Evolutionary conservation across 2,888 invertebrate species (phyloP), one percentile per base, ranked within the genome.

Genomic region (Oxytorus armatus): DNA sequence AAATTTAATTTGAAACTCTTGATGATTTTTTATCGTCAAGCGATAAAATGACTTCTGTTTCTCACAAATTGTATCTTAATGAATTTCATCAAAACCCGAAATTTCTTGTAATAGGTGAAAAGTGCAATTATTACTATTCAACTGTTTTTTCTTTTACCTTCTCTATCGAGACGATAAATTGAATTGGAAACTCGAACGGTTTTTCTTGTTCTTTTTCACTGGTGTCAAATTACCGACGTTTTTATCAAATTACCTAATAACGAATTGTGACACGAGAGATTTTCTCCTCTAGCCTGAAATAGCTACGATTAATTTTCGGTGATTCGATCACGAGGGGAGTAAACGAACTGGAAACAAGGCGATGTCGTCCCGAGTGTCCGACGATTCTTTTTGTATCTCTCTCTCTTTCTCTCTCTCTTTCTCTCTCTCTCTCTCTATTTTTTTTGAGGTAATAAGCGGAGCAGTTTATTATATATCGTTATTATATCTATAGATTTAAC

Each of bases 291-390:
- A 16, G 10, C 66, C 11, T 25, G 39, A 42, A 68, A 68, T 55
- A 14, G 42, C 25, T 68, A 11, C 39, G 55, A 68, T 53, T 68
- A 68, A 55, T 68, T 68, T 42, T 8, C 29, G n/a, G 14, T 53
- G 39, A 68, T 68, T 23, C 53, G 53, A 68, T 68, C 39, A 42
- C 10, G 42, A 14, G n/a, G 8, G 47, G 39, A 55, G 21, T 68
- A 68, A 68, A 68, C 53, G 68, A 68, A 25, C 68, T 68, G 68
- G 68, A 68, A 68, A 68, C 42, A 68, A 68, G 39, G 21, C 53
- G 53, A 68, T 23, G 53, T 68, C 25, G 51, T 47, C 25, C 68
- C 14, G 59, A 36, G 39, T 39, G 59, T 36, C 55, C 36, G 39
- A 11, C 18, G 10, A 18, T 18, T 59, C n/a, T n/a, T n/a, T n/a